phyloP scores from a whole-genome alignment of 2,888 invertebrate genomes.

The Amorpha juglandis region DNA sequence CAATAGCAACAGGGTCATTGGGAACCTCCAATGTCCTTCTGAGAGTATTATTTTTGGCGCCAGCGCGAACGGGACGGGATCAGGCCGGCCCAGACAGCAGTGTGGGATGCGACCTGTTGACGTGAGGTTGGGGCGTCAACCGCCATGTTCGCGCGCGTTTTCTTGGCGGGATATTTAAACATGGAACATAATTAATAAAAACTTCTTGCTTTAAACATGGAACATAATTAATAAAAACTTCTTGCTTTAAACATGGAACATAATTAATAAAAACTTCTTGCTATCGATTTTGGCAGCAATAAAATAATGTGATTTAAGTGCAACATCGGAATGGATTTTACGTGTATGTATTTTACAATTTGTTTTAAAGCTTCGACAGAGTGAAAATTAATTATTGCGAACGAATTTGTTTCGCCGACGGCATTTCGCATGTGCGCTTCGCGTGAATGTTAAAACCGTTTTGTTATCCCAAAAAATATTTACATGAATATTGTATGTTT shows the following conservation, averaged over 20 bases:
- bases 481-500: not conserved
- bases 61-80: slow-evolving; percentile 69
- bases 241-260: slow-evolving; percentile 53
- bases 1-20: slow-evolving; percentile 75
- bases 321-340: slow-evolving; percentile 1
- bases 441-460: not conserved
- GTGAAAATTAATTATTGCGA: not conserved
- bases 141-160: slow-evolving; percentile 42
- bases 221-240: slow-evolving; percentile 39
- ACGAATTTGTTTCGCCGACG: slow-evolving; percentile 1
- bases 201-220: slow-evolving; percentile 53
- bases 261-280: slow-evolving; percentile 37
- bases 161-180: slow-evolving; percentile 61
- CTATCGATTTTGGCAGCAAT: slow-evolving; percentile 35
- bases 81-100: slow-evolving; percentile 61
- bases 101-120: slow-evolving; percentile 82
- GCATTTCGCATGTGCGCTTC: not conserved
- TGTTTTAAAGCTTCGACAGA: not conserved
- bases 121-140: slow-evolving; percentile 67
- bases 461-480: not conserved
- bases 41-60: slow-evolving; percentile 81
- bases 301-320: slow-evolving; percentile 34
- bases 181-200: slow-evolving; percentile 37
- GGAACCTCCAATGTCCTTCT: slow-evolving; percentile 73
- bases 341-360: slow-evolving; percentile 24